Evolutionary conservation across 1,140 invertebrate genomes (phyloP).

Genomic region (Odontomachus brunneus): DNA sequence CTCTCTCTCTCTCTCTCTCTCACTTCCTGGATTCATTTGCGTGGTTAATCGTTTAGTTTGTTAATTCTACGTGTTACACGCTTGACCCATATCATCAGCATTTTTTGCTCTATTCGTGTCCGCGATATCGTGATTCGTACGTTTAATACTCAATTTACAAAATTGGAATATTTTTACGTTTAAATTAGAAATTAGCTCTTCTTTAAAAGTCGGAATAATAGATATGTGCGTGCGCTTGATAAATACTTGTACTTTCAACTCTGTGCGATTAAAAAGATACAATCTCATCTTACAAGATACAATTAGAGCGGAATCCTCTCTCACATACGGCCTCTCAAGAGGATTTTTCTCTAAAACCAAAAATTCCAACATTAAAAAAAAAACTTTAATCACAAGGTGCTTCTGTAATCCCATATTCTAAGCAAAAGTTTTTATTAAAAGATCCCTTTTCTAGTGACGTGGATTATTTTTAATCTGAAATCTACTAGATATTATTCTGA

Average conservation of each 20-base stretch:
- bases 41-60: constrained; percentile 68
- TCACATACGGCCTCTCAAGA: too few species aligned
- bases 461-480: too few species aligned
- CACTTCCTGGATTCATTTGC: constrained; percentile 61
- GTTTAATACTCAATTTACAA: constrained; percentile 16
- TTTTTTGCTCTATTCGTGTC: background rate
- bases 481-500: too few species aligned
- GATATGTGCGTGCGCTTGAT: background rate
- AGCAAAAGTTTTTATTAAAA: too few species aligned
- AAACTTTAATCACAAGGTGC: too few species aligned
- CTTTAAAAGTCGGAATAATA: background rate
- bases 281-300: too few species aligned
- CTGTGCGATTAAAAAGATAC: too few species aligned
- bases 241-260: background rate
- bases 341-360: too few species aligned
- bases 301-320: too few species aligned
- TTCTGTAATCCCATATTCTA: too few species aligned
- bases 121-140: background rate
- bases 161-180: background rate
- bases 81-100: background rate
- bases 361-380: too few species aligned
- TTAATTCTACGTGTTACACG: constrained; percentile 26
- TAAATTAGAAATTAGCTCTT: background rate
- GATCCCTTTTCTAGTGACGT: too few species aligned
- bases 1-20: background rate